Conservation (phyloP, 2,888 invertebrate genomes). For the Belgica antarctica region DNA sequence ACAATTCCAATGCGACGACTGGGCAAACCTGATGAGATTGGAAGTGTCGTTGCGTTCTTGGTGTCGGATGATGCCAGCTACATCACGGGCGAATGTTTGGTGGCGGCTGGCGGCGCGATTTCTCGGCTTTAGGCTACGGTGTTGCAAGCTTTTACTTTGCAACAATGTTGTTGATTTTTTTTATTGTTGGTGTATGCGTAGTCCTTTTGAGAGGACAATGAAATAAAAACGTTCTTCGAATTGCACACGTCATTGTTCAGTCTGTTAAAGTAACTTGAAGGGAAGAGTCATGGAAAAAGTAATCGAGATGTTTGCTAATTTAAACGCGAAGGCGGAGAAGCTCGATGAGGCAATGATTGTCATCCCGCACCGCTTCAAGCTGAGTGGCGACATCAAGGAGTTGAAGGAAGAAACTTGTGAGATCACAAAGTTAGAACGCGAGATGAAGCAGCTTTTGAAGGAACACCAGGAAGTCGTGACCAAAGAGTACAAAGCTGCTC, state of each 20-base stretch:
- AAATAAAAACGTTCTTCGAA: too few relatives aligned
- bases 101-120: slow-evolving; percentile 64
- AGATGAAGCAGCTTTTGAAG: not conserved
- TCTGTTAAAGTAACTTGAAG: too few relatives aligned
- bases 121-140: not conserved
- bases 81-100: slow-evolving; percentile 77
- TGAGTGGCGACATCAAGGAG: not conserved
- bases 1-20: slow-evolving; percentile 62
- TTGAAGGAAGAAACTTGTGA: not conserved
- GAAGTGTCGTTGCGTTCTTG: slow-evolving; percentile 70
- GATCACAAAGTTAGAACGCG: not conserved
- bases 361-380: not conserved
- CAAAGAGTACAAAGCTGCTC: not conserved
- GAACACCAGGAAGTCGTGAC: not conserved
- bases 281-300: not conserved
- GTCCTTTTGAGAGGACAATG: too few relatives aligned
- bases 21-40: slow-evolving; percentile 68
- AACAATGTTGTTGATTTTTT: too few relatives aligned
- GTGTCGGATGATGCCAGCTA: slow-evolving; percentile 75
- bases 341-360: not conserved
- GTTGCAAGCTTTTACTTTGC: too few relatives aligned
- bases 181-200: too few relatives aligned
- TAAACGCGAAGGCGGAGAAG: not conserved
- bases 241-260: too few relatives aligned
- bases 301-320: not conserved